Evolutionary conservation across 2,113 vertebrate genomes (phyloP).

Genomic region (Coptodon rendalli): DNA sequence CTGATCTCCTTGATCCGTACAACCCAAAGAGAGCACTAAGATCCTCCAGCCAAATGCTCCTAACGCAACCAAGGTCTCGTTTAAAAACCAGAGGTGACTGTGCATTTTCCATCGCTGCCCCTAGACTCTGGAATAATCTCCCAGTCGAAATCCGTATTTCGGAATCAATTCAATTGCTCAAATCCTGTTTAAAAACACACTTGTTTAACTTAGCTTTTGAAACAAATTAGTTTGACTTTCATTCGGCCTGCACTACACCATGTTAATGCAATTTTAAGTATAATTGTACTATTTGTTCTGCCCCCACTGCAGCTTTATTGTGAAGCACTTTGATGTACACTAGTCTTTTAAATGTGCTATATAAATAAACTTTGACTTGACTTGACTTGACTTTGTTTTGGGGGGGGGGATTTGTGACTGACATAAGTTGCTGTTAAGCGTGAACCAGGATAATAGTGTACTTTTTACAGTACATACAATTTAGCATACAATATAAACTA

Average conservation of each 20-base stretch:
- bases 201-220: background rate
- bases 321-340: background rate
- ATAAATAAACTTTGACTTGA: background rate
- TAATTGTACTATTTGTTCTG: background rate
- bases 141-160: fast-evolving
- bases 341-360: background rate
- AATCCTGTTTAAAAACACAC: fast-evolving
- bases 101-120: background rate
- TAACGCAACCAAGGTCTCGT: background rate
- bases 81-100: background rate
- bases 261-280: background rate
- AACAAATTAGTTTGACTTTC: fast-evolving
- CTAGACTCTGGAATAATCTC: background rate
- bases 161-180: fast-evolving
- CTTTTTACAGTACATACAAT: background rate
- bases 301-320: fast-evolving
- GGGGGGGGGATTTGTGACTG: background rate
- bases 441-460: background rate
- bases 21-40: background rate
- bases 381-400: background rate
- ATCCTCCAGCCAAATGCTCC: background rate
- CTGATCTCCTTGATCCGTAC: background rate
- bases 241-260: background rate
- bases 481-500: background rate
- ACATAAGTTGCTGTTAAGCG: background rate